Base-by-base conservation (phyloP, 2,113 vertebrate species). In the Sander vitreus region DNA sequence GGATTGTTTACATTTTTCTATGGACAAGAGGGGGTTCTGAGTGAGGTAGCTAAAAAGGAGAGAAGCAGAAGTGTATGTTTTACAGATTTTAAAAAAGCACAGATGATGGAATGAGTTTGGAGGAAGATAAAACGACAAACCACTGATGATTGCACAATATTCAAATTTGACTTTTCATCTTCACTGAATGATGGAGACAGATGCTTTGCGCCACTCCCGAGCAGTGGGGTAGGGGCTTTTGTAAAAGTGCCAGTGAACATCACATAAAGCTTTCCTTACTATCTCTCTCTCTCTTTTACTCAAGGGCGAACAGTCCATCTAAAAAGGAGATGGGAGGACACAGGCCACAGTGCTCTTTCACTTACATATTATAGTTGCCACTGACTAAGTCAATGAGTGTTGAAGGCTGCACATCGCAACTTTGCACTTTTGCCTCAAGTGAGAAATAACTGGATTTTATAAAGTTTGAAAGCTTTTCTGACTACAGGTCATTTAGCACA, bases 131-230 rank as follows among this genome's bases (percentile, higher is more conserved):
- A 30, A 48, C 27, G 4, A 59, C 1, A 84, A 83, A 45, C 15
- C 27, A 62, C 54, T 76, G 23, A 68, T 74, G 82, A 90, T 86
- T 89, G 90, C 68, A 86, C 69, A 47, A 73, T 66, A 87, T 92
- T 66, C 84, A 88, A 89, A 83, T 80, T 47, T 76, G 84, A 79
- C 76, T 81, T 80, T 87, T 82, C 43, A 73, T 81, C 78, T 13
- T 30, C 67, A 62, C 47, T 84, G 76, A 89, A 67, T 76, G 84
- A 83, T 71, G 66, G 55, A 85, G 83, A 84, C 90, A 94, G 92
- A 94, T 93, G 94, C 81, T 88, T 88, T 83, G 92, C 83, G 93
- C 85, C 89, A 83, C 87, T 85, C 74, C 81, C 47, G 72, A 91
- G 75, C 86, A 59, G 87, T 68, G 62, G 91, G 88, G 73, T 43